Base-by-base conservation (phyloP, 1,140 invertebrate species). In the Leptoteleia sp. region DNA sequence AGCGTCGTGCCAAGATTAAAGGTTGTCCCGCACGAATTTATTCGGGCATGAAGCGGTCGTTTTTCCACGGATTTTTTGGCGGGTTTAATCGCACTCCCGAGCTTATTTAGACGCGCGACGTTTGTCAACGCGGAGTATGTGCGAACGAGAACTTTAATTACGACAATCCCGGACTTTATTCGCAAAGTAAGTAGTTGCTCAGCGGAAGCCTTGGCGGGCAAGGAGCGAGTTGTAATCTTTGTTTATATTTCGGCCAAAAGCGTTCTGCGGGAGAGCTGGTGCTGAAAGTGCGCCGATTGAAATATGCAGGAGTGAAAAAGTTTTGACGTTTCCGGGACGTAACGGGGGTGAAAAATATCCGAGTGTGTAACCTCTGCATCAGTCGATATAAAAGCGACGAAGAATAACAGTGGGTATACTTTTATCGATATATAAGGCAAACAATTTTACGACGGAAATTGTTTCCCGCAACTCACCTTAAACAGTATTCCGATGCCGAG, bases 401-500 rank as follows among this genome's bases (percentile, higher is more conserved):
- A n/a, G n/a, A n/a, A n/a, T n/a, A n/a, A n/a, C n/a, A n/a, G n/a
- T n/a, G n/a, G n/a, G n/a, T n/a, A n/a, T n/a, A n/a, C n/a, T n/a
- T n/a, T n/a, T n/a, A n/a, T n/a, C n/a, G n/a, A n/a, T n/a, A n/a
- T n/a, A n/a, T n/a, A n/a, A n/a, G n/a, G n/a, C n/a, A n/a, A n/a
- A n/a, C n/a, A n/a, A n/a, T n/a, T n/a, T n/a, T n/a, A n/a, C n/a
- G n/a, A n/a, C n/a, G 27, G 11, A 65, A 67, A 61, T 65, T 59
- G 50, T 59, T 61, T 43, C 38, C 17, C 61, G 59, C 37, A 54
- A 62, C 72, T 76, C 62, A 76, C 62, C 90, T 93, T 94, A 84
- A 95, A 96, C 22, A 96, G 89, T 79, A 96, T 96, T 79, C 93
- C 93, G 79, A 96, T 95, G 33, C 95, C 94, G 2, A 96, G 91